Base-by-base conservation (phyloP, 2,113 vertebrate species). In the Albula glossodonta region DNA sequence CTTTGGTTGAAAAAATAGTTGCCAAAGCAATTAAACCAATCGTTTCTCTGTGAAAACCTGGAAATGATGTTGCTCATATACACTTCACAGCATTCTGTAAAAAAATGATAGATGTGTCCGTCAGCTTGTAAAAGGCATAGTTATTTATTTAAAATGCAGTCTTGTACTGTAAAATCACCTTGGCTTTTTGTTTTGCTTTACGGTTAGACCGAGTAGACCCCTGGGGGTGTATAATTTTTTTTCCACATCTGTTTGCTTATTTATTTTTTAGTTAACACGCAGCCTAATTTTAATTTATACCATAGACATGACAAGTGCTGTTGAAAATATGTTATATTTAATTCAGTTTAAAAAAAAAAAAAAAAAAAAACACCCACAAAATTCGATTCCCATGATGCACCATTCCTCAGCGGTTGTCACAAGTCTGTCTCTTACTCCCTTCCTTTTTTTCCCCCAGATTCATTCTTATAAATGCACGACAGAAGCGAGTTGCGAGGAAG, bases 381-480 rank as follows among this genome's bases (percentile, higher is more conserved):
- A 2, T 31, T 74, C n/a, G n/a, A 31, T 74, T 74, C 70, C 70
- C 70, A 9, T 25, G 70, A 66, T 49, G 78, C 57, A 49, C 57
- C 53, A 49, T n/a, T 83, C 48, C 49, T 85, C 48, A n/a, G 50
- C 11, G 50, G 49, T 51, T 79, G 53, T 63, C 57, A 48, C 12
- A 41, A 41, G 78, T 25, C 60, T 86, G 52, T 85, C 57, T 60
- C 1, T 53, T 51, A 49, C 41, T 60, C 80, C 84, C 82, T 80
- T 15, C 25, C 31, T 84, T 83, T 78, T 78, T 84, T 83, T 78
- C 66, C n/a, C n/a, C 48, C 84, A 66, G 60, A 87, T 80, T 80
- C 74, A 66, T 86, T 88, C 78, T 88, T 89, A 74, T 86, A 85
- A 91, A 87, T 51, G 77, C 89, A 83, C 86, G 85, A 85, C 86